phyloP scores from a whole-genome alignment of 2,113 vertebrate genomes.

The Progne subis region DNA sequence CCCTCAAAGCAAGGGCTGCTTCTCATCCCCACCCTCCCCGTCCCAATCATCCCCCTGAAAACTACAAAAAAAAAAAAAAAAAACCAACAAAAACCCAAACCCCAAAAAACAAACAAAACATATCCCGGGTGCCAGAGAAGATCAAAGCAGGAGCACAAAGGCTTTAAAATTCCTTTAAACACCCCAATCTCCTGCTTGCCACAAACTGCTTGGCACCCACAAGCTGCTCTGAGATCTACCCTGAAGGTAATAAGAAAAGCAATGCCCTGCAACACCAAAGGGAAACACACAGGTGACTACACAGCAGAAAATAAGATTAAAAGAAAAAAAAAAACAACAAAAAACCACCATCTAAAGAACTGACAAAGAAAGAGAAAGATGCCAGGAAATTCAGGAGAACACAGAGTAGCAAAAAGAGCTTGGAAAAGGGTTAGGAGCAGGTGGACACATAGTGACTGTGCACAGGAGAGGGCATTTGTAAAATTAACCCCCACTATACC shows the following conservation, averaged over 20 bases:
- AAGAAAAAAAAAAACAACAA: too few species aligned
- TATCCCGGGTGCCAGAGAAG: background rate
- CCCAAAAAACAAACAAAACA: background rate
- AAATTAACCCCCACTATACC: background rate
- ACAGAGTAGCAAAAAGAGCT: background rate
- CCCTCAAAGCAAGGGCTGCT: background rate
- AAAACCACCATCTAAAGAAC: background rate
- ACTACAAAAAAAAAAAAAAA: background rate
- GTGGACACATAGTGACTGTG: background rate
- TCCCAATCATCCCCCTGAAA: background rate
- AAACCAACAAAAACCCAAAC: too few species aligned
- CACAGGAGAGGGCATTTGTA: background rate
- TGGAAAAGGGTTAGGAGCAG: background rate
- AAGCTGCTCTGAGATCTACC: background rate
- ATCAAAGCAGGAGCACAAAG: background rate
- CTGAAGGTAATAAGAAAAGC: background rate
- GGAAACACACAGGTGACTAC: background rate
- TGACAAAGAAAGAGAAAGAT: background rate
- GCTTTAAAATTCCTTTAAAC: background rate
- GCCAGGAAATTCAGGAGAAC: background rate
- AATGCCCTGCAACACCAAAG: background rate
- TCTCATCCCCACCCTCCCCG: background rate
- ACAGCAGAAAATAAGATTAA: background rate
- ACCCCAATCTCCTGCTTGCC: background rate
- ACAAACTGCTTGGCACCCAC: background rate